Evolutionary conservation across 1,140 invertebrate genomes (phyloP).

Genomic region (Drosophila sulfurigaster): DNA sequence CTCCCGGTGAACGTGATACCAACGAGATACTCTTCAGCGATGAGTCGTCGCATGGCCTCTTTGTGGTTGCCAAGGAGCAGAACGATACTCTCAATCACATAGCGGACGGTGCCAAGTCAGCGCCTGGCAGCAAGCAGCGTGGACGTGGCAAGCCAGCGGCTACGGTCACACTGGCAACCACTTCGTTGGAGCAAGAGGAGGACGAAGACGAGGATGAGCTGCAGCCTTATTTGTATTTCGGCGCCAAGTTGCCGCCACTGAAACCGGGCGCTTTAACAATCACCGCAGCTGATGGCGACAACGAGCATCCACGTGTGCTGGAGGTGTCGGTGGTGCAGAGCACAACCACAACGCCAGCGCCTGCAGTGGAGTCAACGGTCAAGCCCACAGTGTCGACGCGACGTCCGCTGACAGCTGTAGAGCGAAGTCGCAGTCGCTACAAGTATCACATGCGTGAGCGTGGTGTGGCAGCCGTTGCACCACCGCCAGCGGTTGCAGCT

Average conservation of each 20-base stretch:
- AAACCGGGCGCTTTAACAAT: conserved; percentile 86
- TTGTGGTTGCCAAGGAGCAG: conserved; percentile 80
- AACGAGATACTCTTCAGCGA: conserved; percentile 84
- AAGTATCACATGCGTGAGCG: conserved; percentile 86
- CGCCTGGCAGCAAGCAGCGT: conserved; percentile 31
- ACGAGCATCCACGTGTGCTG: conserved; percentile 74
- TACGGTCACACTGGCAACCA: conserved; percentile 36
- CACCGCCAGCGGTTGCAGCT: conserved; percentile 13
- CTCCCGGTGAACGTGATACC: conserved; percentile 63
- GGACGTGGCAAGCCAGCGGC: conserved; percentile 50
- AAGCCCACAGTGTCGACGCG: conserved; percentile 59
- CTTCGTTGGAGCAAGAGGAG: conserved; percentile 54
- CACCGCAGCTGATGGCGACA: conserved; percentile 81
- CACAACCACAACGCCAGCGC: conserved; percentile 37
- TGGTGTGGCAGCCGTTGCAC: conserved; percentile 34
- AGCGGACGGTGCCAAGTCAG: conserved; percentile 57
- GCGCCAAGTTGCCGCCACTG: conserved; percentile 88
- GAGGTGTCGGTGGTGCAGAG: conserved; percentile 77
- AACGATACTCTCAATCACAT: conserved; percentile 80
- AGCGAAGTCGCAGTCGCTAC: conserved; percentile 73
- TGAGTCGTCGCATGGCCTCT: conserved; percentile 79
- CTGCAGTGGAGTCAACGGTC: conserved; percentile 13
- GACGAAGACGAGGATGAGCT: conserved; percentile 86
- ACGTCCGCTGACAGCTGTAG: conserved; percentile 67
- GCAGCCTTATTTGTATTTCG: conserved; percentile 90